Conservation (phyloP, 2,888 invertebrate genomes). For the Drosophila antonietae region DNA sequence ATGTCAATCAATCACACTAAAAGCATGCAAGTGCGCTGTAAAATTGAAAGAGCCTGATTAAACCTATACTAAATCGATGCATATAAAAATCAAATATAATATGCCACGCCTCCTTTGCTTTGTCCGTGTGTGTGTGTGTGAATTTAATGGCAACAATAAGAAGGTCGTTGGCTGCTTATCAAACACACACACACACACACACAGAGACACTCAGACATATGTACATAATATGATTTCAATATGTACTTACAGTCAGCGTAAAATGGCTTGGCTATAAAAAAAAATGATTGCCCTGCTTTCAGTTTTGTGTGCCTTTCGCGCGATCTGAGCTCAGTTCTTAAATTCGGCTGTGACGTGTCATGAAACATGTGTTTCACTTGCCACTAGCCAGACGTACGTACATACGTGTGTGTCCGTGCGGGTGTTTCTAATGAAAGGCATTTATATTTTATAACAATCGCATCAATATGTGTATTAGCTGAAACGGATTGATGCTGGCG, state of each 20-base stretch:
- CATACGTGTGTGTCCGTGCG: neutral
- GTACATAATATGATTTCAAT: slow-evolving; percentile 59
- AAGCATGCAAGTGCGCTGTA: slow-evolving; percentile 63
- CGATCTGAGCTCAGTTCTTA: slow-evolving; percentile 49
- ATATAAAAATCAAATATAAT: slow-evolving; percentile 63
- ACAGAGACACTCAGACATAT: slow-evolving; percentile 9
- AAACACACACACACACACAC: slow-evolving; percentile 35
- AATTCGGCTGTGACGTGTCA: slow-evolving; percentile 59
- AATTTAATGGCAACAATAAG: slow-evolving; percentile 69
- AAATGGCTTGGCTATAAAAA: slow-evolving; percentile 70
- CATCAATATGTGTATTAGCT: slow-evolving; percentile 43
- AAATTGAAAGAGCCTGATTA: slow-evolving; percentile 67
- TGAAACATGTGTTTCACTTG: slow-evolving; percentile 67
- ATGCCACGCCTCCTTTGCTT: slow-evolving; percentile 41
- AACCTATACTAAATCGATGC: slow-evolving; percentile 57
- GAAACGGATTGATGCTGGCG: slow-evolving; percentile 51
- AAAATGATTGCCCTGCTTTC: slow-evolving; percentile 65
- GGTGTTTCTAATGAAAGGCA: slow-evolving; percentile 38
- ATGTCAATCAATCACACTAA: slow-evolving; percentile 73
- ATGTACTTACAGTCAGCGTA: slow-evolving; percentile 54
- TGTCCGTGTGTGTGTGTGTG: slow-evolving; percentile 32
- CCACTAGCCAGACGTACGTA: neutral
- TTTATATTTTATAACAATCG: slow-evolving; percentile 54
- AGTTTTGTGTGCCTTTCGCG: slow-evolving; percentile 33
- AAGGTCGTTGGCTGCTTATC: slow-evolving; percentile 64